These are phyloP conservation scores for Rhopalosiphum padi DNA, from an alignment of 1,140 invertebrate genomes.

Conservation along the genomic window DNA sequence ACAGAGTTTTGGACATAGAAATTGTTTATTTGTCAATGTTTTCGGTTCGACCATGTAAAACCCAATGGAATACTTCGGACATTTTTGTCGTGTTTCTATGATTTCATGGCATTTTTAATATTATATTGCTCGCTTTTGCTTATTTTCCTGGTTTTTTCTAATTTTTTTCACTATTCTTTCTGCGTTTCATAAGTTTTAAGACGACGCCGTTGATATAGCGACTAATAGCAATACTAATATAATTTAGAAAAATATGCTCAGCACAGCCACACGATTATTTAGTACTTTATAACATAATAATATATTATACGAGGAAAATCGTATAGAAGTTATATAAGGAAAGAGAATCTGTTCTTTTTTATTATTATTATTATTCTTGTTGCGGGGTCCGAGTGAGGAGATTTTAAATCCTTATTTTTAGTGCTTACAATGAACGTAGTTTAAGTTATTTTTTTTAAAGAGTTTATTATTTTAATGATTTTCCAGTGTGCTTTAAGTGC, in stretches of 20 bases:
- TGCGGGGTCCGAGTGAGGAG: no score
- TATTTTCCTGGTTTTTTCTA: neutral
- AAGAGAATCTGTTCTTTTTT: neutral
- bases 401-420: no score
- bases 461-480: neutral
- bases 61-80: neutral
- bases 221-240: neutral
- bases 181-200: neutral
- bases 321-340: neutral
- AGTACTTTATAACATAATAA: neutral
- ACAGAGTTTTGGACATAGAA: neutral
- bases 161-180: neutral
- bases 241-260: neutral
- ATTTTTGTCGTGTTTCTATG: neutral
- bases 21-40: neutral
- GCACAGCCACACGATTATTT: no score
- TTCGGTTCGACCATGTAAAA: neutral
- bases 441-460: no score
- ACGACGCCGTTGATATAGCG: no score
- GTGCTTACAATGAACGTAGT: no score
- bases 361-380: no score
- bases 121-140: neutral
- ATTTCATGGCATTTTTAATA: neutral
- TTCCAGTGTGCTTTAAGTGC: neutral
- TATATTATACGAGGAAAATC: neutral